Base-by-base conservation (phyloP, 2,797 vertebrate species). In the Trachops cirrhosus region DNA sequence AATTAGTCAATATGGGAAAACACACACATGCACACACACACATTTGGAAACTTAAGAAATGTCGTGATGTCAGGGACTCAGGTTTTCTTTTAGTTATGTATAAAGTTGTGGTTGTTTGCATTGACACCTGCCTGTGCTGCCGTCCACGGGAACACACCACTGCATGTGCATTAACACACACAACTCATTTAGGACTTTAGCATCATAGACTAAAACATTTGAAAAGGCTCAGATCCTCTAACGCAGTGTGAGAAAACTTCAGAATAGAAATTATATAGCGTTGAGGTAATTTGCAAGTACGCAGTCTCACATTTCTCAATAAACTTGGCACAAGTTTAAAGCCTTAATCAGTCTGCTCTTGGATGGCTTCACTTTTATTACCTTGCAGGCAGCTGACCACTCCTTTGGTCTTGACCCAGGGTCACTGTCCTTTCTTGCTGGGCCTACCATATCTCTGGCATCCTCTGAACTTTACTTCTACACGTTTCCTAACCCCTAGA, bases 291-390 rank as follows among this genome's bases (percentile, higher is more conserved):
- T 91, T 93, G 74, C 46, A 96, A 80, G 22, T 83, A 87, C 75
- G 86, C 39, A 64, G 41, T 73, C 67, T 95, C 94, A 88, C 50
- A 96, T 97, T 97, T 78, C 71, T 96, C 78, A 91, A 22, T 84
- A 95, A 93, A 94, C 64, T 86, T 95, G 92, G 92, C 96, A 89
- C 41, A 44, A 15, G 88, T 91, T 97, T 86, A 96, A 95, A 97
- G 96, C 54, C 62, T 86, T 93, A 62, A 62, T 59, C 6, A 50
- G n/a, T 57, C 86, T 89, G 32, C 89, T 93, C 78, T 96, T 95
- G 92, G 82, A 93, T 64, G 46, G 78, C 34, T 96, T 95, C 86
- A 24, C 32, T 82, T 90, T 87, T 89, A 84, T 94, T 96, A 57
- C 24, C 70, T 90, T 54, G 52, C n/a, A 96, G 44, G n/a, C 77